Evolutionary conservation across 2,888 invertebrate genomes (phyloP), one percentile per base, ranked within the genome.

Genomic region (Zhuqinia jingwanae): DNA sequence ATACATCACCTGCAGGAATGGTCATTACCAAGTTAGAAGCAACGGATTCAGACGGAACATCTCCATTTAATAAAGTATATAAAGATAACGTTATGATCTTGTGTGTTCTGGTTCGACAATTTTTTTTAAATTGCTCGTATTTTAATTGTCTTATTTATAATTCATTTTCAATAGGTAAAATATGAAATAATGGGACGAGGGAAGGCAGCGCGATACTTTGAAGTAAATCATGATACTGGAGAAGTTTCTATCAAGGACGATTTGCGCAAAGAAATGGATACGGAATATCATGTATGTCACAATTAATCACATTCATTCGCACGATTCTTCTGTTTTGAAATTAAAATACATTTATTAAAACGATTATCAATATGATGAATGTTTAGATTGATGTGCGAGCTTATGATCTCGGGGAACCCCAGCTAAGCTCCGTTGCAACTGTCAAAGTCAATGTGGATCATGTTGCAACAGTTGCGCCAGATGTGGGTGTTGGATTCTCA

Each of bases 401-500:
- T 0, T 96, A 96, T 91, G 97, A 98, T 91, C 94, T 96, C 92
- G 97, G 96, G 0, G 96, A 96, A 60, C 97, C 96, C 0, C 95
- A 96, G 91, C 93, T 97, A 91, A 96, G 96, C 0, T 96, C 97
- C 0, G 95, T 96, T 0, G 95, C 96, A 10, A 96, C 96, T 1
- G 94, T 98, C 0, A 96, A 96, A 0, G 95, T 98, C 2, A 96
- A 95, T 91, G 96, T 98, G 15, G 95, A 96, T 78, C 97, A 97
- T 92, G 95, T 96, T 0, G 95, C 96, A 0, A 95, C 95, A 0
- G 95, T 95, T 6, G 93, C 94, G 0, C 94, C 95, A 5, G 94
- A 96, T 93, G 95, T 95, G 6, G 96, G 96, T 0, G 93, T 98
- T 36, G 96, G 97, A 0, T 98, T 98, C 92, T 96, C 96, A 6